phyloP scores from a whole-genome alignment of 2,888 invertebrate genomes.

The Hecatera dysodea region DNA sequence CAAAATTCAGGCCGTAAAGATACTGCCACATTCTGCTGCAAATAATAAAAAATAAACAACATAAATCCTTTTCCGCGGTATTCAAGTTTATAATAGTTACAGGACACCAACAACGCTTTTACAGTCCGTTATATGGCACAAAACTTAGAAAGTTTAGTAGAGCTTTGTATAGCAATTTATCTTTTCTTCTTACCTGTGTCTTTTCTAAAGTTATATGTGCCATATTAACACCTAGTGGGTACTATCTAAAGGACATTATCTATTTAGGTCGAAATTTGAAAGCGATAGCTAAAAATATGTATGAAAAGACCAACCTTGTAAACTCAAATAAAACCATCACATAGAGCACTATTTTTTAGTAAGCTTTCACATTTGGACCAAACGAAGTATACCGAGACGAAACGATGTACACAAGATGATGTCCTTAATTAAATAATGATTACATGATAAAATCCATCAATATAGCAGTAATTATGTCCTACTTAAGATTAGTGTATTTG shows the following conservation, averaged over 20 bases:
- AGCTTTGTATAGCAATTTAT: neutral
- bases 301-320: too few relatives aligned
- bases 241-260: neutral
- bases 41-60: slow-evolving; percentile 18
- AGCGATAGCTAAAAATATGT: too few relatives aligned
- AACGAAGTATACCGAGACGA: too few relatives aligned
- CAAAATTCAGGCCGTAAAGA: neutral
- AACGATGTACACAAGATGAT: neutral
- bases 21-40: neutral
- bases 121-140: neutral
- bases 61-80: slow-evolving; percentile 31
- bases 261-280: too few relatives aligned
- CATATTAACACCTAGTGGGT: neutral
- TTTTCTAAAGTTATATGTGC: neutral
- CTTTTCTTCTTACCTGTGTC: neutral
- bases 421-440: slow-evolving; percentile 56
- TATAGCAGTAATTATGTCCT: slow-evolving; percentile 47
- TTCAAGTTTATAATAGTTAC: slow-evolving; percentile 28
- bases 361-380: neutral
- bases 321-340: neutral
- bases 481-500: slow-evolving; percentile 32
- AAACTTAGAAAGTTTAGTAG: neutral
- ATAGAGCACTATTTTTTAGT: neutral
- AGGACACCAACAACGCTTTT: slow-evolving; percentile 42
- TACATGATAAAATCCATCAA: slow-evolving; percentile 70